phyloP scores from a whole-genome alignment of 1,140 invertebrate species.

The Drosophila elegans region DNA sequence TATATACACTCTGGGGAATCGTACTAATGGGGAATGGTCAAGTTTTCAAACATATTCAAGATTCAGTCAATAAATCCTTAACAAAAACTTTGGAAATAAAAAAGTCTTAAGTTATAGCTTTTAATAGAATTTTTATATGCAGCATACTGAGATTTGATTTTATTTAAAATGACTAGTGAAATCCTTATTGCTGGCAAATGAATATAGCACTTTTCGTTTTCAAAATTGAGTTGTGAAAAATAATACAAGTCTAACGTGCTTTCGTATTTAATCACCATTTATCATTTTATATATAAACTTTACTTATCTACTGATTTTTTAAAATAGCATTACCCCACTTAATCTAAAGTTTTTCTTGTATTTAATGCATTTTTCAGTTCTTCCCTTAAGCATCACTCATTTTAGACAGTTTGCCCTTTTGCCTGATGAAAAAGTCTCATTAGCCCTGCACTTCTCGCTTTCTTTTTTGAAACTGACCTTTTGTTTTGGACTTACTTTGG shows the following conservation, averaged over 20 bases:
- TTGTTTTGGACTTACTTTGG: slow-evolving; percentile 18
- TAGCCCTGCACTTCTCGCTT: slow-evolving; percentile 22
- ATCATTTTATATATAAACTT: no score
- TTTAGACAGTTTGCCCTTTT: slow-evolving; percentile 2
- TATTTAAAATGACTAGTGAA: no score
- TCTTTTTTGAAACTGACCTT: slow-evolving; percentile 10
- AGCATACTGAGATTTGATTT: no score
- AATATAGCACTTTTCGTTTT: no score
- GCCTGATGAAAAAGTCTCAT: slow-evolving; percentile 33
- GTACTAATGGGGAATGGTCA: slow-evolving; percentile 8
- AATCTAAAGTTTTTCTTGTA: background rate
- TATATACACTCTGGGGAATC: slow-evolving; percentile 19
- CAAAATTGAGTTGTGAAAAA: no score
- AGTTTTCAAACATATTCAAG: background rate
- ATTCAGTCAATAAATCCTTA: no score
- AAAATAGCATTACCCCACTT: background rate
- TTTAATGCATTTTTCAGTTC: background rate
- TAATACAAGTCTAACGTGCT: no score
- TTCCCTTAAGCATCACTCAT: slow-evolving; percentile 15
- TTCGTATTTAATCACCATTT: no score
- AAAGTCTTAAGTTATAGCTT: no score
- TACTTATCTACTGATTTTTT: background rate
- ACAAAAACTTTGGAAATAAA: no score
- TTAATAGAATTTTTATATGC: no score
- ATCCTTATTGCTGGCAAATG: no score